Evolutionary conservation across 1,140 invertebrate genomes (phyloP).

Genomic region (Drosophila saltans): DNA sequence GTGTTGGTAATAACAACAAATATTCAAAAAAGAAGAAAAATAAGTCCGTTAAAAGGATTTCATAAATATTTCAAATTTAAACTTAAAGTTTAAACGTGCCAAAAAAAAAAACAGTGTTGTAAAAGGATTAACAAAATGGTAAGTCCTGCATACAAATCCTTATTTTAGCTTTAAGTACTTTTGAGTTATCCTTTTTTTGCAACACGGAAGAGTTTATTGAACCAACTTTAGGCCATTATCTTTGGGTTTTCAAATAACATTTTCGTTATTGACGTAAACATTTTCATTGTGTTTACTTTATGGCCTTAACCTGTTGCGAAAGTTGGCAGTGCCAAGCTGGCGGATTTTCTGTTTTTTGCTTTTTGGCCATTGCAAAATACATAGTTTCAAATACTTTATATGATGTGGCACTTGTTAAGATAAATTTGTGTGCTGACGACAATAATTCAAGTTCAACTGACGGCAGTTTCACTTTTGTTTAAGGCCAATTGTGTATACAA

Average conservation of each 20-base stretch:
- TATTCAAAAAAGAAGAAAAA: slow-evolving; percentile 37
- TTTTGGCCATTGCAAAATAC: slow-evolving; percentile 55
- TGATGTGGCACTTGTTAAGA: slow-evolving; percentile 31
- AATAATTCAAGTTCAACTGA: slow-evolving; percentile 25
- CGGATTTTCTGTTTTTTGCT: slow-evolving; percentile 23
- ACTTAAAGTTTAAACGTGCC: slow-evolving; percentile 3
- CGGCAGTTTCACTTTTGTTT: slow-evolving; percentile 9
- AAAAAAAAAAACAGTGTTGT: background rate
- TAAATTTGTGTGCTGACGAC: slow-evolving; percentile 24
- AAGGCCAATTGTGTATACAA: background rate
- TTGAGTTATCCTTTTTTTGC: background rate
- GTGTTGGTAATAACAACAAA: slow-evolving; percentile 50
- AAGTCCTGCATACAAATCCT: slow-evolving; percentile 31
- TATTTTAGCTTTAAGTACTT: background rate
- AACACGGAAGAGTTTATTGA: slow-evolving; percentile 27
- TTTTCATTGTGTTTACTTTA: slow-evolving; percentile 32
- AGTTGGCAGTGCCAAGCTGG: slow-evolving; percentile 68
- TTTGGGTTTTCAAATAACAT: slow-evolving; percentile 2
- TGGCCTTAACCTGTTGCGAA: slow-evolving; percentile 70
- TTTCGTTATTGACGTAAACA: slow-evolving; percentile 40
- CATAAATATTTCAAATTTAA: slow-evolving; percentile 4
- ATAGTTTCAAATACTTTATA: slow-evolving; percentile 41
- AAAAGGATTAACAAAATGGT: slow-evolving; percentile 40
- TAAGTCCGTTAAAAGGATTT: slow-evolving; percentile 42
- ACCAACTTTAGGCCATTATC: slow-evolving; percentile 16